phyloP scores from a whole-genome alignment of 2,113 vertebrate genomes.

The Sphaerodactylus townsendi region DNA sequence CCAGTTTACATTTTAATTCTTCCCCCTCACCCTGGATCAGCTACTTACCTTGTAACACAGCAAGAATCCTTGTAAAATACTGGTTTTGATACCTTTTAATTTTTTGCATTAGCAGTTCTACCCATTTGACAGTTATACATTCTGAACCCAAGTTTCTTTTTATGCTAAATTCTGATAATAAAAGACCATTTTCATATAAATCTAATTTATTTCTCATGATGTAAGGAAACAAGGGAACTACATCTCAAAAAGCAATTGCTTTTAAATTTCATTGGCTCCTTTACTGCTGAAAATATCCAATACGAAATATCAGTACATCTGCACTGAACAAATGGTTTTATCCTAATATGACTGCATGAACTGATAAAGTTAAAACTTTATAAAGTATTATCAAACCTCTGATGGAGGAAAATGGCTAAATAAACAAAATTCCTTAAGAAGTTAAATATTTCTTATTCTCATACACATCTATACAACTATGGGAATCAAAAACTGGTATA shows the following conservation, averaged over 20 bases:
- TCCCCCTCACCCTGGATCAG: not conserved
- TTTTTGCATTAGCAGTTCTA: not conserved
- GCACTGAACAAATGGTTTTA: conserved; percentile 12
- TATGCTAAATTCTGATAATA: conserved; percentile 29
- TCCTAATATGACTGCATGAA: conserved; percentile 25
- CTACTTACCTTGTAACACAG: not conserved
- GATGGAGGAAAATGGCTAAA: not conserved
- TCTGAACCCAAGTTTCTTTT: conserved; percentile 18
- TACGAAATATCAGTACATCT: conserved; percentile 40
- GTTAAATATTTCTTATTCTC: conserved; percentile 15
- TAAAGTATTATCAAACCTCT: conserved; percentile 10
- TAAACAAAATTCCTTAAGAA: conserved; percentile 4
- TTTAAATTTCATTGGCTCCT: conserved; percentile 37
- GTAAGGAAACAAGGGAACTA: conserved; percentile 23
- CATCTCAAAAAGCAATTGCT: conserved; percentile 23
- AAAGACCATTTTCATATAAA: conserved; percentile 22
- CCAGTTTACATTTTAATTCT: not conserved
- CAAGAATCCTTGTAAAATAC: not conserved
- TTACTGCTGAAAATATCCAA: conserved; percentile 31
- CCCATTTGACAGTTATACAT: not conserved
- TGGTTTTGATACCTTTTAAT: not conserved
- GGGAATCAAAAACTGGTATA: not conserved
- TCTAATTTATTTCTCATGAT: conserved; percentile 39
- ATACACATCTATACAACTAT: not conserved
- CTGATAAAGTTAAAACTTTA: conserved; percentile 24